Conservation (phyloP, 2,888 invertebrate genomes). For the Geophilus truncorum region DNA sequence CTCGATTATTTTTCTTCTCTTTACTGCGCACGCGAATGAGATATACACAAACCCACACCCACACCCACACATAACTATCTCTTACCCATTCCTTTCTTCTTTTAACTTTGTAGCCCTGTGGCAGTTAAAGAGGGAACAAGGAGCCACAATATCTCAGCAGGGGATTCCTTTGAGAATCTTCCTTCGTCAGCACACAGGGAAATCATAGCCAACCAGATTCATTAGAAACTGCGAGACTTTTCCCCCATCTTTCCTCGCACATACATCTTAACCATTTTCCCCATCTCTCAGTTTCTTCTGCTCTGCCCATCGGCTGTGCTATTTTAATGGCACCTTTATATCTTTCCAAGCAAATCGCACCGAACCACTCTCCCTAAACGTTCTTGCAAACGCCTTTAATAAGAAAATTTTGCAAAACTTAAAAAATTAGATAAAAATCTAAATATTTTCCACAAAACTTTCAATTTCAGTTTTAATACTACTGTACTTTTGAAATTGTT, state of each 20-base stretch:
- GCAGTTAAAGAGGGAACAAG: neutral
- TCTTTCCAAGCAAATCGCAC: neutral
- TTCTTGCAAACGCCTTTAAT: neutral
- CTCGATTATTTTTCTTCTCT: neutral
- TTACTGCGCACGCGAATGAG: too few species aligned
- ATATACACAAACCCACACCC: too few species aligned
- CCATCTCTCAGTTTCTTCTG: neutral
- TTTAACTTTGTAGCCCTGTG: neutral
- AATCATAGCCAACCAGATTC: conserved; percentile 3
- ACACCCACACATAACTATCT: neutral
- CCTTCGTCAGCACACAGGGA: conserved; percentile 3
- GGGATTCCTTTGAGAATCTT: neutral
- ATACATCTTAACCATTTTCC: neutral
- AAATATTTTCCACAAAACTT: too few species aligned
- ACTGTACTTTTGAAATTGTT: too few species aligned
- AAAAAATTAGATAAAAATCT: too few species aligned
- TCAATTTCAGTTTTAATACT: too few species aligned
- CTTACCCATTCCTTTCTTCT: neutral
- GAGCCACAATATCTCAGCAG: neutral
- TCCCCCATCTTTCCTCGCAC: neutral
- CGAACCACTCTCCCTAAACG: too few species aligned
- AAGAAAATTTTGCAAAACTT: too few species aligned
- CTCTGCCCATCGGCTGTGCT: neutral
- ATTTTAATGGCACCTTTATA: neutral
- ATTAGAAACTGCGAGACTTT: neutral